Evolutionary conservation across 2,888 invertebrate genomes (phyloP).

Genomic region (Xiphydria camelus): DNA sequence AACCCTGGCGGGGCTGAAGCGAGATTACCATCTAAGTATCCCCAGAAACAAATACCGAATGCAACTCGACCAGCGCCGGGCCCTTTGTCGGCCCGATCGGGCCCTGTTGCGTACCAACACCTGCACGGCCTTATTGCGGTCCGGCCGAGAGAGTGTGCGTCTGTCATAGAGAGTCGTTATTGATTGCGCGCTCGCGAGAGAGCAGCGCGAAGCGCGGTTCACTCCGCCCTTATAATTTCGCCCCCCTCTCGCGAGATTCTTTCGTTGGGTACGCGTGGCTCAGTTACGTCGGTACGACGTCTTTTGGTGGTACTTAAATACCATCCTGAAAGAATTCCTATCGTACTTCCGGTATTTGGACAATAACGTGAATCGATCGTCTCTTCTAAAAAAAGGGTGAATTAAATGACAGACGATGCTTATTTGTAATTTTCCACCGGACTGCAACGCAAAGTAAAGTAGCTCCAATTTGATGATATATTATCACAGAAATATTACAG

Average conservation of each 20-base stretch:
- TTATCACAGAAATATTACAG: too few relatives aligned
- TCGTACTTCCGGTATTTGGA: too few relatives aligned
- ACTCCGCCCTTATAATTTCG: slow-evolving; percentile 26
- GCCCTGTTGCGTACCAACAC: slow-evolving; percentile 47
- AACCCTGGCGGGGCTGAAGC: slow-evolving; percentile 35
- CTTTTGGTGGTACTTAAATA: too few relatives aligned
- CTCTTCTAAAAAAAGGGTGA: too few relatives aligned
- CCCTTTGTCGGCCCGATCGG: slow-evolving; percentile 50
- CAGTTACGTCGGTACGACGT: too few relatives aligned
- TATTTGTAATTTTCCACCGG: too few relatives aligned
- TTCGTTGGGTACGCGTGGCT: too few relatives aligned
- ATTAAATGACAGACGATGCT: too few relatives aligned
- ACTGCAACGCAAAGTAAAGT: too few relatives aligned
- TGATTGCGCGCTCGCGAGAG: slow-evolving; percentile 47
- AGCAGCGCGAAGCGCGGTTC: slow-evolving; percentile 36
- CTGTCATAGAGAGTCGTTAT: slow-evolving; percentile 48
- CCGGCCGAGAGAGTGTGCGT: slow-evolving; percentile 30
- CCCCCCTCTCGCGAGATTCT: slow-evolving; percentile 34
- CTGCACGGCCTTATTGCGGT: slow-evolving; percentile 28
- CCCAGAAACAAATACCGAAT: slow-evolving; percentile 54
- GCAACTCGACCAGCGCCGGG: slow-evolving; percentile 43
- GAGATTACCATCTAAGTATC: slow-evolving; percentile 53
- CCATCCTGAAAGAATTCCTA: too few relatives aligned
- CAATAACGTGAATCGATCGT: too few relatives aligned
- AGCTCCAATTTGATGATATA: too few relatives aligned